Evolutionary conservation across 2,797 vertebrate species (phyloP), one percentile per base, ranked within the genome.

Genomic region (Etheostoma perlongum): DNA sequence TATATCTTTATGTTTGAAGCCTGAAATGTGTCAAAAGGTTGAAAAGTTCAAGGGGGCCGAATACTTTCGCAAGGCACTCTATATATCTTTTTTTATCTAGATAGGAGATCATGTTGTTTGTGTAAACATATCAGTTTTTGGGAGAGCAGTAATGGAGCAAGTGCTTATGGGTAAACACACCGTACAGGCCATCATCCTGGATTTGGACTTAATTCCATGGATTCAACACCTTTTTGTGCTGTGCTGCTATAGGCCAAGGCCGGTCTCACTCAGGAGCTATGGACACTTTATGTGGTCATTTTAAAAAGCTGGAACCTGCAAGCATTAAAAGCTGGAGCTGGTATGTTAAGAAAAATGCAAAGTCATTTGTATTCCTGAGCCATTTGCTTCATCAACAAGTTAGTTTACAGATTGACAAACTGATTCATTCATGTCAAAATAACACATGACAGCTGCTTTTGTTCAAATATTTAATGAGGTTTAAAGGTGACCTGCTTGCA

Each of bases 101-200:
- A 69, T 58, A 40, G 44, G 59, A 64, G 60, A 72, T 69, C 14
- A 11, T 85, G 81, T 86, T 87, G 78, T 72, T 64, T 57, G 33
- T 88, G 71, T 81, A 89, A 90, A 88, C 79, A 88, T 67, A 54
- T 11, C n/a, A 2, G 59, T 78, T 82, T 70, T 23, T 6, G 25
- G 52, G 49, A 30, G 36, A 80, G 85, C 30, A 21, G 16, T 62
- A 23, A 14, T 53, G 40, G 66, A 63, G 30, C 73, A 68, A 64
- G 78, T 89, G 84, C 66, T 86, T 81, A 71, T 88, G 82, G 77
- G 57, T 87, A 81, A 90, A 87, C 79, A 73, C 46, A 25, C n/a
- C 18, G 9, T 57, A 49, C 21, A 21, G 52, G 19, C 6, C 69
- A 62, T 64, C n/a, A 42, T 33, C 36, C 12, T 51, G 49, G 40